Evolutionary conservation across 1,140 invertebrate genomes (phyloP), one percentile per base, ranked within the genome.

Genomic region (Brachionus rotundiformis): DNA sequence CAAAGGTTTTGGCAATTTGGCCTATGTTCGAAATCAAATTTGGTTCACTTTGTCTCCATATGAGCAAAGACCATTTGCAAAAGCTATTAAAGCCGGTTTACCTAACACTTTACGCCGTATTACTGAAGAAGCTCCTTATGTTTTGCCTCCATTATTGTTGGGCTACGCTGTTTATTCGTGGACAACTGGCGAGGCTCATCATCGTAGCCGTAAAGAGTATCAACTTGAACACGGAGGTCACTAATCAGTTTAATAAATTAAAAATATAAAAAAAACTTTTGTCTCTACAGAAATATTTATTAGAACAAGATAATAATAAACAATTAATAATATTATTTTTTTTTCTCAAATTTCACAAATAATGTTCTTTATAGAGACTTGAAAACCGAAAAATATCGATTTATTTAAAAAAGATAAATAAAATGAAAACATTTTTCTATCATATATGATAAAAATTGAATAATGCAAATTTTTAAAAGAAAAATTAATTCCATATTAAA

Each of bases 31-130:
- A n/a, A 79, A 79, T 33, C 76, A 79, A 79, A 63, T 79, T 23
- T 79, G 76, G 76, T 79, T 79, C 25, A 79, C 76, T 39, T 63
- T 79, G 29, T 79, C 76, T 13, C 76, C 76, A 63, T 79, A 79
- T 19, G 76, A 79, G 25, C 76, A 79, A 79, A 54, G 76, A 59
- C 76, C 76, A 63, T 79, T 79, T 31, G 76, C 76, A 11, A 79
- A 79, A 54, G 76, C 76, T 23, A 79, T 79, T 11, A 79, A 79
- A 41, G 33, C 47, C 59, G 76, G 76, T 79, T 11, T 79, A 54
- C 76, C 76, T 19, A 79, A 79, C n/a, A 13, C 76, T 39, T 59
- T 79, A 59, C n/a, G 76, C 11, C 31, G 76, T 8, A 29, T 79
- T 5, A 25, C 76, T 16, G 76, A 79, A 79, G 76, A 79, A 63